A percentile compares a stretch with the other conserved stretches of the same genome.
Conservation (phyloP, 30 jellyfish, hydroid and myxozoan species). For the Chrysaora quinquecirrha region DNA sequence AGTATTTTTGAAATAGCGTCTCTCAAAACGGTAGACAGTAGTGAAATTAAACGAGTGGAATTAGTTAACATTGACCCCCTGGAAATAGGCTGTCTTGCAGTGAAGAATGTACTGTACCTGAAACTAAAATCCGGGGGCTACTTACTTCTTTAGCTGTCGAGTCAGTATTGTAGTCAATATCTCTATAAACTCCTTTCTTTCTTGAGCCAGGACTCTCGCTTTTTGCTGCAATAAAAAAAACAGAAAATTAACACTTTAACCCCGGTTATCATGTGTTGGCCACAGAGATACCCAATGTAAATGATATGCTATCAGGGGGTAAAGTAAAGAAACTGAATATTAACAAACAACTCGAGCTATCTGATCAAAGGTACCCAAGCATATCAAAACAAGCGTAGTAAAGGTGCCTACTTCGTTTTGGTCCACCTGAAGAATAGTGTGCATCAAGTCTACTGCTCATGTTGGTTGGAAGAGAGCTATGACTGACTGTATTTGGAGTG, state of each 20-base stretch:
- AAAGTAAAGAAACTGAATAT: too few species aligned
- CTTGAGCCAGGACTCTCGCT: constrained; percentile 90
- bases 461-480: constrained; percentile 71
- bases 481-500: constrained; percentile 49
- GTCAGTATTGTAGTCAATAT: constrained; percentile 72
- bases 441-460: constrained; percentile 28
- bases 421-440: constrained; percentile 53
- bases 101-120: neutral
- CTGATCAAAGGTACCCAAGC: too few species aligned
- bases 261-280: too few species aligned
- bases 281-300: too few species aligned
- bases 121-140: too few species aligned
- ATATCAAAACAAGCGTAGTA: too few species aligned
- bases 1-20: too few species aligned
- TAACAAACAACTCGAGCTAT: too few species aligned
- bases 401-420: constrained; percentile 83
- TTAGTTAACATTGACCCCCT: neutral
- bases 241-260: neutral
- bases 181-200: constrained; percentile 84
- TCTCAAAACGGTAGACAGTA: too few species aligned
- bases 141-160: constrained; percentile 62
- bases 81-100: neutral
- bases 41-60: too few species aligned
- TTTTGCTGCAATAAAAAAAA: constrained; percentile 59
- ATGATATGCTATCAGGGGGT: too few species aligned